Evolutionary conservation across 2,888 invertebrate genomes (phyloP).

Genomic region (Malthinus seriepunctatus): DNA sequence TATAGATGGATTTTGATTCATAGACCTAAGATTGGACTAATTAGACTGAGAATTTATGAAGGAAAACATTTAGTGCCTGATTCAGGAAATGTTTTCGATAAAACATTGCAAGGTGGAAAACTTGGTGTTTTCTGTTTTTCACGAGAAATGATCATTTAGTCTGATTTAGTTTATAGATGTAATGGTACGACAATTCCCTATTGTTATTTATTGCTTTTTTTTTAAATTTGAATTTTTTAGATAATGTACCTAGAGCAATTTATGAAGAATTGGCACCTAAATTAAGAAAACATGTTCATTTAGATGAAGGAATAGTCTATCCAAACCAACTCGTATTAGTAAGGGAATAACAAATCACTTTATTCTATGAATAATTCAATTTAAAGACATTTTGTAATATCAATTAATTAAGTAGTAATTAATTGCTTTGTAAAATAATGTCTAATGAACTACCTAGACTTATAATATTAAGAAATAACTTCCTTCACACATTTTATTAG

Average conservation of each 20-base stretch:
- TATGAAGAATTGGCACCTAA: constrained; percentile 76
- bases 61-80: constrained; percentile 83
- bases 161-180: constrained; percentile 91
- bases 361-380: background rate
- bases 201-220: background rate
- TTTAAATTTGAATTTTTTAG: constrained; percentile 56
- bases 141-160: constrained; percentile 97
- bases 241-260: constrained; percentile 79
- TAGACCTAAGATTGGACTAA: constrained; percentile 89
- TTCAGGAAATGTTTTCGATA: constrained; percentile 91
- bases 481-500: no score
- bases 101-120: constrained; percentile 88
- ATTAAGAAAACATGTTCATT: constrained; percentile 65
- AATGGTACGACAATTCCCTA: constrained; percentile 61
- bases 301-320: constrained; percentile 49
- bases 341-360: constrained; percentile 9
- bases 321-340: constrained; percentile 15
- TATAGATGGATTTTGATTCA: constrained; percentile 94
- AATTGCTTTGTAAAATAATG: no score
- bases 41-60: constrained; percentile 87
- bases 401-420: no score
- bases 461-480: no score
- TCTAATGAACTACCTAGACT: no score
- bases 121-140: constrained; percentile 97
- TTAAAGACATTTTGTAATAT: background rate